Base-by-base conservation (phyloP, 2,888 invertebrate species). In the Orchesellides sinensis region DNA sequence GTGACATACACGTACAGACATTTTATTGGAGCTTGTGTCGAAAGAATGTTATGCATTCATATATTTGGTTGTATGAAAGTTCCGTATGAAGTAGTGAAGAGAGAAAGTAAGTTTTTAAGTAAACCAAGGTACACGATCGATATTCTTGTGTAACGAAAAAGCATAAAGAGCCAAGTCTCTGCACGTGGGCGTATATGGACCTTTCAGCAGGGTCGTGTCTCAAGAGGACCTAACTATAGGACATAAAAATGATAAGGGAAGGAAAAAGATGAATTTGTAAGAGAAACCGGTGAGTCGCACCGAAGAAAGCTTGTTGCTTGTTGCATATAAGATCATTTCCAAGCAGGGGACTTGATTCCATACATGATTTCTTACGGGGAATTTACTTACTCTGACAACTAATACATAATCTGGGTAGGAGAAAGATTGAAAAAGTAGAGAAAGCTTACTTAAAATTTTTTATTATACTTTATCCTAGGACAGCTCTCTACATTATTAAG, bases 151-250 rank as follows among this genome's bases (percentile, higher is more conserved):
- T 52, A 29, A 23, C 21, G 45, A 65, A 17, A 25, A 45, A 45
- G 45, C 25, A 40, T 35, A 56, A 56, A 40, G 27, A 45, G 12
- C 17, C 61, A 79, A 79, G 72, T 65, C 56, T 65, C 72, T 27
- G 27, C 79, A 79, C 79, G 79, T 79, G 72, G 79, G 79, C 79
- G 80, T 80, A 80, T 80, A 73, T 80, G 66, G 80, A 80, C 80
- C 72, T 80, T 47, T 80, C 66, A 3, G 12, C 23, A 40, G 25
- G 56, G 49, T 73, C 59, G 52, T 32, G 12, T 69, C 69, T 49
- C 45, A 23, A 47, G 45, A 2, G 32, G 17, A 32, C 25, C 32
- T 61, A 25, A 52, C 70, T 70, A 79, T 79, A 79, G 79, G 47
- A 63, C 70, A 79, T 79, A 47, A 75, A 69, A 78, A 61, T 78